Percentiles rank a stretch among this genome's conserved stretches.
Evolutionary conservation across 2,797 vertebrate genomes (phyloP).

Genomic region (Apogon hyalosoma): DNA sequence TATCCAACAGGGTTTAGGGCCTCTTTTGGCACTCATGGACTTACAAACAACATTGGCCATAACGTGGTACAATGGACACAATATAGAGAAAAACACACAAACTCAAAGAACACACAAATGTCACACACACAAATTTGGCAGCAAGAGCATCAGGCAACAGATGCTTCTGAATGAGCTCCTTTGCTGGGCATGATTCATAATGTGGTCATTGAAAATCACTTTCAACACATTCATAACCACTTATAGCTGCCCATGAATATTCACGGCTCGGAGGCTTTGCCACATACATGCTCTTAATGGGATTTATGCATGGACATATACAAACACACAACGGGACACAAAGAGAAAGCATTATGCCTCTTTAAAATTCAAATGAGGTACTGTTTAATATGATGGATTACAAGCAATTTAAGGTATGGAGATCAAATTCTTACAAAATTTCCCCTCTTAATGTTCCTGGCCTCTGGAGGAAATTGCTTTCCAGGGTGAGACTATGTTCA

Average conservation of each 20-base stretch:
- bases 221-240: constrained; percentile 73
- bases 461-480: constrained; percentile 68
- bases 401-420: constrained; percentile 57
- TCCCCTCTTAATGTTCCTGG: constrained; percentile 37
- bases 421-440: constrained; percentile 52
- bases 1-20: constrained; percentile 52
- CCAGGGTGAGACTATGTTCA: constrained; percentile 31
- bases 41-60: constrained; percentile 59
- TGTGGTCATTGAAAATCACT: constrained; percentile 75
- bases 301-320: constrained; percentile 34
- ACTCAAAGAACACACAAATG: constrained; percentile 1
- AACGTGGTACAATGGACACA: constrained; percentile 69
- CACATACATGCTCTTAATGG: constrained; percentile 39
- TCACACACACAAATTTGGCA: constrained; percentile 65
- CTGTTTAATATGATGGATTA: constrained; percentile 64
- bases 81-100: constrained; percentile 70
- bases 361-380: constrained; percentile 43
- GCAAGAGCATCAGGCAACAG: constrained; percentile 68
- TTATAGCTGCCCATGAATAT: constrained; percentile 70
- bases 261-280: constrained; percentile 36
- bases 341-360: constrained; percentile 6
- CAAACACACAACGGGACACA: constrained; percentile 26
- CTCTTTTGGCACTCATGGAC: constrained; percentile 69
- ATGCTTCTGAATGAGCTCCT: constrained; percentile 77
- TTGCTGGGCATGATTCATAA: constrained; percentile 73